Evolutionary conservation across 1,140 invertebrate genomes (phyloP).

Genomic region (Dinothrombium tinctorium): DNA sequence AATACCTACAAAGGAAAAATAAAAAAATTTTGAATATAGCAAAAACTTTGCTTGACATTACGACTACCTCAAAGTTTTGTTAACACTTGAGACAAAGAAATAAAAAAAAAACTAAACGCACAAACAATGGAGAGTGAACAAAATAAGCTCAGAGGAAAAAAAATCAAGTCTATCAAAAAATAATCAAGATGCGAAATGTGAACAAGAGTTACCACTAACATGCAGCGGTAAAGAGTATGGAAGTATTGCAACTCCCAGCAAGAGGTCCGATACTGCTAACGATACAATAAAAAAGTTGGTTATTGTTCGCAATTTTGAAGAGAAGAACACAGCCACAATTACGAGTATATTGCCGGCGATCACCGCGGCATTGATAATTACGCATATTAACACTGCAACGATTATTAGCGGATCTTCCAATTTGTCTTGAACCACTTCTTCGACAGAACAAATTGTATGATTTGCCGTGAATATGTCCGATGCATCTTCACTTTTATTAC

Average conservation of each 20-base stretch:
- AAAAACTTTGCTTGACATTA: background rate
- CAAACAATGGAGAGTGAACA: too few relatives aligned
- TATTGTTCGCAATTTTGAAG: constrained; percentile 60
- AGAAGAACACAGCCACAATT: constrained; percentile 67
- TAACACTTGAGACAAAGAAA: too few relatives aligned
- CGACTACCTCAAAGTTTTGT: too few relatives aligned
- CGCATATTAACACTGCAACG: constrained; percentile 44
- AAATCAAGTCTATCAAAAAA: too few relatives aligned
- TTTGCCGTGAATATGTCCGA: too few relatives aligned
- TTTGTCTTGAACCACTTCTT: constrained; percentile 2
- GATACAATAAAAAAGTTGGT: constrained; percentile 89
- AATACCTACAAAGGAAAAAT: constrained; percentile 19
- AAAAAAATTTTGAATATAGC: background rate
- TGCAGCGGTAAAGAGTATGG: constrained; percentile 70
- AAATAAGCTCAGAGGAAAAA: too few relatives aligned
- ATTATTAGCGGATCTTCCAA: constrained; percentile 37
- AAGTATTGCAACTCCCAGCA: constrained; percentile 69
- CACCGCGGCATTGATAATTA: constrained; percentile 58
- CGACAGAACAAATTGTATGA: background rate
- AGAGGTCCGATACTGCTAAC: constrained; percentile 67
- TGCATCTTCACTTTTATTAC: too few relatives aligned
- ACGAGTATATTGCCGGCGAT: constrained; percentile 65
- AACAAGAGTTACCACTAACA: too few relatives aligned
- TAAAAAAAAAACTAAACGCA: too few relatives aligned
- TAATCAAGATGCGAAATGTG: too few relatives aligned